Conservation (phyloP, 92 coral and sea anemone genomes). For the Ricordea florida region DNA sequence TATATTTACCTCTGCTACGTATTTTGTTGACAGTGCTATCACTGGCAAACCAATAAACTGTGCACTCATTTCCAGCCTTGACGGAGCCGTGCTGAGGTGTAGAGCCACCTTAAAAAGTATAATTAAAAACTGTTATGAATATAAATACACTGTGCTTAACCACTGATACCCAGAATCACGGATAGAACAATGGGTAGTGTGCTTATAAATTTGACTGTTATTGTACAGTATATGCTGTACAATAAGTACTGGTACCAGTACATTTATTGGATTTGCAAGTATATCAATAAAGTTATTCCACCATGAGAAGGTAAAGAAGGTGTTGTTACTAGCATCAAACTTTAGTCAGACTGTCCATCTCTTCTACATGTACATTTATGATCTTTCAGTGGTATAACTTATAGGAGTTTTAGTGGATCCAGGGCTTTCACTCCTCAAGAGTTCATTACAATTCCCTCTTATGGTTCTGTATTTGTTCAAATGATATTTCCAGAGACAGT, state of each 20-base stretch:
- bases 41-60: slow-evolving; percentile 90
- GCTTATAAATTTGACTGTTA: slow-evolving; percentile 62
- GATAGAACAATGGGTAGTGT: slow-evolving; percentile 67
- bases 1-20: slow-evolving; percentile 7
- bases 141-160: neutral
- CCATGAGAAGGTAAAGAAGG: no score
- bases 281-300: no score
- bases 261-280: no score
- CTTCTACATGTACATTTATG: no score
- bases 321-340: no score
- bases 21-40: slow-evolving; percentile 70
- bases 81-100: slow-evolving; percentile 58
- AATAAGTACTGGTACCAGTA: neutral
- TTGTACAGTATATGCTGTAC: neutral
- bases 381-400: no score
- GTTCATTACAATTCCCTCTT: no score
- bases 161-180: neutral
- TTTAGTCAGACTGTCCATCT: no score
- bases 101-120: slow-evolving; percentile 68
- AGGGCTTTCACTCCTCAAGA: no score
- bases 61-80: slow-evolving; percentile 57
- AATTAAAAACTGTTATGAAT: neutral
- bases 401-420: no score
- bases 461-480: no score
- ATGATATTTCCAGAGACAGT: no score